A percentile compares a stretch with the other conserved stretches of the same genome.
Conservation (phyloP, 2,797 vertebrate genomes). For the Pelobates cultripes region DNA sequence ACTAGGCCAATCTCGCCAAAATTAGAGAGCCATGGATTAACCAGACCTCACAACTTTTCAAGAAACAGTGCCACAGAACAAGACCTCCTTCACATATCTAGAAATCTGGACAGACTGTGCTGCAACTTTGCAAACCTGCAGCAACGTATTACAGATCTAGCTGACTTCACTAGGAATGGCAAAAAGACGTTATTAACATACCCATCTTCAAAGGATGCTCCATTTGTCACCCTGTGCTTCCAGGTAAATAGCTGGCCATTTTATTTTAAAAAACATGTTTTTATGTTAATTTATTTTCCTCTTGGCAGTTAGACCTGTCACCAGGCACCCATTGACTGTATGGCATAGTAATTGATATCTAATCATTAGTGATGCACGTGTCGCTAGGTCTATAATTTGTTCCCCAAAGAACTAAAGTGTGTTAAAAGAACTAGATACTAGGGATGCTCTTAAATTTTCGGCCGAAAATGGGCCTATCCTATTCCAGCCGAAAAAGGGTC, state of each 20-base stretch:
- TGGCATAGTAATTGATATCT: too few relatives aligned
- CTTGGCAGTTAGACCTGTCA: too few relatives aligned
- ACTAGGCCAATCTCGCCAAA: conserved; percentile 74
- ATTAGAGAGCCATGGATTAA: conserved; percentile 58
- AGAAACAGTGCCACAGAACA: conserved; percentile 65
- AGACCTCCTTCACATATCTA: conserved; percentile 76
- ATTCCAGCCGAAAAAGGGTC: too few relatives aligned
- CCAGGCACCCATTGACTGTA: too few relatives aligned
- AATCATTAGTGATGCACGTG: too few relatives aligned
- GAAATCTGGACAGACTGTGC: conserved; percentile 84
- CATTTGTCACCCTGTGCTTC: conserved; percentile 81
- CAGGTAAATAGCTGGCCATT: conserved; percentile 76
- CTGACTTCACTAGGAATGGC: conserved; percentile 79
- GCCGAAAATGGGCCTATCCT: too few relatives aligned
- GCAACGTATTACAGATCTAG: conserved; percentile 81
- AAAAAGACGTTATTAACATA: conserved; percentile 76
- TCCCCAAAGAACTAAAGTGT: too few relatives aligned
- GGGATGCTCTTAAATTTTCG: too few relatives aligned
- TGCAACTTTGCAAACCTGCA: conserved; percentile 82
- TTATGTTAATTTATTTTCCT: too few relatives aligned
- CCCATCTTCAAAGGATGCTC: conserved; percentile 77
- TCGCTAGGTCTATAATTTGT: too few relatives aligned
- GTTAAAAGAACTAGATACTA: too few relatives aligned
- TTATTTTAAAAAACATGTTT: not conserved
- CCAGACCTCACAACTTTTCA: conserved; percentile 63